Evolutionary conservation across 2,797 vertebrate species (phyloP).

Genomic region (Anabacerthia variegaticeps): DNA sequence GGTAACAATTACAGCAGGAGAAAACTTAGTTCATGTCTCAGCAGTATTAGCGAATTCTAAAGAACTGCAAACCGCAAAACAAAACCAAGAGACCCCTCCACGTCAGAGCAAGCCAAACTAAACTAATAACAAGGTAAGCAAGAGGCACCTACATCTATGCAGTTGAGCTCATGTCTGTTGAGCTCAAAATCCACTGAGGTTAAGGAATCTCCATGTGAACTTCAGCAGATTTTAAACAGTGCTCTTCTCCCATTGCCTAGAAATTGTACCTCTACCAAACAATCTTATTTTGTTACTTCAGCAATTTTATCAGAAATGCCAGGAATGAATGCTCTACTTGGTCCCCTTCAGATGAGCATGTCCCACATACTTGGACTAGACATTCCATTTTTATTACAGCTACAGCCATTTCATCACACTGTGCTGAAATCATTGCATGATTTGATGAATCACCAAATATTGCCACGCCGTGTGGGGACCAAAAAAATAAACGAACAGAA

Average conservation of each 20-base stretch:
- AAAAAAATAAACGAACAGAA: neutral
- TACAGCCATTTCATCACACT: neutral
- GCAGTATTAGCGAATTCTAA: neutral
- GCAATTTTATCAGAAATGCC: neutral
- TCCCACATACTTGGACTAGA: neutral
- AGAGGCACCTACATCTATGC: rapidly evolving
- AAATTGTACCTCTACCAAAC: neutral
- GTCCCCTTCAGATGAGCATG: neutral
- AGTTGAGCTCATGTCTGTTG: neutral
- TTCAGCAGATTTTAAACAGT: neutral
- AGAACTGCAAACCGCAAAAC: neutral
- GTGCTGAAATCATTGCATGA: neutral
- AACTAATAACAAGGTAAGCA: neutral
- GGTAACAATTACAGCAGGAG: neutral
- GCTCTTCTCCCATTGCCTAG: neutral
- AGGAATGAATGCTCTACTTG: neutral
- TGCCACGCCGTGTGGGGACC: neutral
- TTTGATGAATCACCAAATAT: neutral
- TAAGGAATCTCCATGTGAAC: neutral
- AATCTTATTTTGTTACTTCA: neutral
- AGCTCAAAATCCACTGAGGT: neutral
- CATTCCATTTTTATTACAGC: constrained; percentile 49
- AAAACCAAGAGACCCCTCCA: neutral
- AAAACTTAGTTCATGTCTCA: neutral
- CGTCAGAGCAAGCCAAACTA: neutral